Evolutionary conservation across 2,113 vertebrate genomes (phyloP).

Genomic region (Alosa alosa): DNA sequence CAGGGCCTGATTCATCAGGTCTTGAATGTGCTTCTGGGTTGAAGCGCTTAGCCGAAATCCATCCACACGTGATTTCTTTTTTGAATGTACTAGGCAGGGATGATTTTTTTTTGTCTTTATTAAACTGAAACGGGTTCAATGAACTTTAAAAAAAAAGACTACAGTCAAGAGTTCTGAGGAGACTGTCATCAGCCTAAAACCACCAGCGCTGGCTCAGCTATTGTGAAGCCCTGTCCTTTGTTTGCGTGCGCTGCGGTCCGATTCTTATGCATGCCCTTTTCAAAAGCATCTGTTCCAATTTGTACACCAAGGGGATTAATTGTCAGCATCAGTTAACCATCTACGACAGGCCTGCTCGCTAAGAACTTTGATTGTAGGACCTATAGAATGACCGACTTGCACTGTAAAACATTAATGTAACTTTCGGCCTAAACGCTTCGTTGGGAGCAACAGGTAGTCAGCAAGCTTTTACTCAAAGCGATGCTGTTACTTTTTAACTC

Average conservation of each 20-base stretch:
- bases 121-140: neutral
- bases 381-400: neutral
- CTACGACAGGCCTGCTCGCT: neutral
- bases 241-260: neutral
- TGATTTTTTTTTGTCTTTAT: neutral
- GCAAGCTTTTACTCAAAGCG: neutral
- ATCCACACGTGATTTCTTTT: neutral
- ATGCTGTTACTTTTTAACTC: slow-evolving; percentile 6
- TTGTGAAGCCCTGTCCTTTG: neutral
- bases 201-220: neutral
- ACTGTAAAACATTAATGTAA: slow-evolving; percentile 6
- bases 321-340: neutral
- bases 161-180: neutral
- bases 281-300: slow-evolving; percentile 9
- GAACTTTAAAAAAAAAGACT: neutral
- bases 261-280: neutral
- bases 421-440: neutral
- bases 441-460: slow-evolving; percentile 1
- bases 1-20: neutral
- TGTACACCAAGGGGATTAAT: neutral
- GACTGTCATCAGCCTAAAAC: neutral
- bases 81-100: neutral
- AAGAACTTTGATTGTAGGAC: neutral
- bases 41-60: neutral
- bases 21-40: neutral